Evolutionary conservation across 2,113 vertebrate species (phyloP), one percentile per base, ranked within the genome.

Genomic region (Oryzias celebensis): DNA sequence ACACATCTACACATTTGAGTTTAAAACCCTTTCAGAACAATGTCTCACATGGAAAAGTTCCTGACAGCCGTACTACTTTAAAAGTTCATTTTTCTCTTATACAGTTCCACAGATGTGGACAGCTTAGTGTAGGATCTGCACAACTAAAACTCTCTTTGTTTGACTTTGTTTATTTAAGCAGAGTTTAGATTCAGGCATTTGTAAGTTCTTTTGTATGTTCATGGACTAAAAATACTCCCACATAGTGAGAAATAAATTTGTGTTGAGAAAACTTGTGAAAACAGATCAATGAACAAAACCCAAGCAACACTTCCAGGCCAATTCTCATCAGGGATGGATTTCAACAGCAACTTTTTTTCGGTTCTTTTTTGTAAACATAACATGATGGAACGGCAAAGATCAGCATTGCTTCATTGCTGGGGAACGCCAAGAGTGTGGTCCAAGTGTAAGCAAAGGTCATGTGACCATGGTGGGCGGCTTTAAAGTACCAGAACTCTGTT

Each of bases 331-430:
- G 22, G 54, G 41, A 47, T 10, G 20, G 43, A 57, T 36, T 47
- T 57, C 47, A 59, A 67, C 42, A 10, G 5, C 60, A 43, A 52
- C 52, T 41, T n/a, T 22, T 18, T 59, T 43, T 36, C 2, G 7
- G 42, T 49, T 60, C 57, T 23, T 17, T 18, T 24, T 18, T 14
- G 41, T 44, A 42, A 51, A 60, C 26, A 57, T 22, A 36, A 55
- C 3, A 6, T 2, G 18, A 20, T 24, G 23, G 16, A 22, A 52
- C 2, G 36, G 44, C 16, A 22, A 51, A 68, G 65, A 52, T 52
- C 48, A 2, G 13, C 49, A 7, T 77, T 73, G 65, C 69, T 69
- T 81, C 73, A 76, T 65, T 52, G 14, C 46, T 45, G 60, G 48
- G 61, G 69, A 65, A 36, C 23, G 14, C 14, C 14, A 24, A 46